Base-by-base conservation (phyloP, 2,888 invertebrate genomes). In the Deilephila elpenor region DNA sequence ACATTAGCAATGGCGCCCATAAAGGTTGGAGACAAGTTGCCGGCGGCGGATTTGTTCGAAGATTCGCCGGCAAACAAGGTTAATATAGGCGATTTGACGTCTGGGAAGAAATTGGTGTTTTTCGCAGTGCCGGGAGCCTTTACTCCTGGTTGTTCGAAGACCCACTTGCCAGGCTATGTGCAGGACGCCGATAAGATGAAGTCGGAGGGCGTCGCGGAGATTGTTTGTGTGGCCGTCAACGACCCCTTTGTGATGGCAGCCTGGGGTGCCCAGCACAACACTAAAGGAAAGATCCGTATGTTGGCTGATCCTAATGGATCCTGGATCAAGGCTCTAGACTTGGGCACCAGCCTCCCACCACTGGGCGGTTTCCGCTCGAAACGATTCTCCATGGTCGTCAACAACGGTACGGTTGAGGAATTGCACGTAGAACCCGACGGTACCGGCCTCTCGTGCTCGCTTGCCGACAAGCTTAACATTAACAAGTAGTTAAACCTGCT, bases 231-330 rank as follows among this genome's bases (percentile, higher is more conserved):
- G 19, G 96, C 98, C 51, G 98, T 99, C 1, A 99, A 99, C 87
- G 99, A 99, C 92, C 98, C 99, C 0, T 99, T 98, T 89, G 99
- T 99, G 4, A 98, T 98, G 98, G 96, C 96, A 7, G 98, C 98
- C 0, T 99, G 99, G 98, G 98, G 97, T n/a, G 96, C 97, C 82
- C 96, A 96, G 78, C 97, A 98, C 78, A 96, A 96, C 70, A 96
- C 97, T 5, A 95, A 95, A 74, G 98, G 98, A 85, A 98, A 97
- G 97, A 95, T 99, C 44, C 97, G 98, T 64, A 97, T 99, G 96
- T 92, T 99, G 72, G 98, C 98, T 19, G 99, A 99, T 91, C 97
- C 98, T 0, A 93, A 95, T 76, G 98, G 95, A 20, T 95, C 95
- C 56, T 97, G 98, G 86, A 96, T 98, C 71, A 97, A 98, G 88